Conservation (phyloP, 2,888 invertebrate species). For the Neocrepidodera transversa region DNA sequence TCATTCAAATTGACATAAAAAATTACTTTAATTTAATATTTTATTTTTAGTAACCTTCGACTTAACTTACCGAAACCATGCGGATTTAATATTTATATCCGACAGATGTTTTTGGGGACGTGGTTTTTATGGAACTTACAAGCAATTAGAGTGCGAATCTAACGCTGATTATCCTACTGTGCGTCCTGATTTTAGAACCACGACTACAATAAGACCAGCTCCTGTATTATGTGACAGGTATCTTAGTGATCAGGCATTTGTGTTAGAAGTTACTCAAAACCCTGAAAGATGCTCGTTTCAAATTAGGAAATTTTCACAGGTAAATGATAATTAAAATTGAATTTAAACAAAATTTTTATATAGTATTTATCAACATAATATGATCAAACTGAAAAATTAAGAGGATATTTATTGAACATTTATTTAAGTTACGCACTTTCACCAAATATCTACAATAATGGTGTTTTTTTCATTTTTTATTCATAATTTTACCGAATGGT, state of each 20-base stretch:
- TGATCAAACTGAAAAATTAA: no score
- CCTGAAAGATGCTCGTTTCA: conserved; percentile 30
- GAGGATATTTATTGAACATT: no score
- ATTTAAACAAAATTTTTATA: no score
- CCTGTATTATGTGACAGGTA: conserved; percentile 44
- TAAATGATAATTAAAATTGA: conserved; percentile 20
- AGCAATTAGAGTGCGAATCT: conserved; percentile 56
- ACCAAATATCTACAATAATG: no score
- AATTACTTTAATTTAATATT: no score
- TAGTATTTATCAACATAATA: no score
- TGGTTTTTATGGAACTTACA: conserved; percentile 60
- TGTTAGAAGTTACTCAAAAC: conserved; percentile 41
- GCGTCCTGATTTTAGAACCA: conserved; percentile 29
- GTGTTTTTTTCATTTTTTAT: no score
- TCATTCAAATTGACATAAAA: no score
- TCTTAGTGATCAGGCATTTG: conserved; percentile 48
- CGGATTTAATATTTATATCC: conserved; percentile 58
- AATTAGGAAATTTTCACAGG: conserved; percentile 39
- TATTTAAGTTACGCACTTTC: no score
- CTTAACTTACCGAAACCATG: conserved; percentile 41
- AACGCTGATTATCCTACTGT: conserved; percentile 27
- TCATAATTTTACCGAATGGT: no score
- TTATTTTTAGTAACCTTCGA: conserved; percentile 47
- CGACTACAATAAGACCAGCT: conserved; percentile 2
- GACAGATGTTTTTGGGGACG: conserved; percentile 56